Base-by-base conservation (phyloP, 2,113 vertebrate species). In the Synodontis membranacea region DNA sequence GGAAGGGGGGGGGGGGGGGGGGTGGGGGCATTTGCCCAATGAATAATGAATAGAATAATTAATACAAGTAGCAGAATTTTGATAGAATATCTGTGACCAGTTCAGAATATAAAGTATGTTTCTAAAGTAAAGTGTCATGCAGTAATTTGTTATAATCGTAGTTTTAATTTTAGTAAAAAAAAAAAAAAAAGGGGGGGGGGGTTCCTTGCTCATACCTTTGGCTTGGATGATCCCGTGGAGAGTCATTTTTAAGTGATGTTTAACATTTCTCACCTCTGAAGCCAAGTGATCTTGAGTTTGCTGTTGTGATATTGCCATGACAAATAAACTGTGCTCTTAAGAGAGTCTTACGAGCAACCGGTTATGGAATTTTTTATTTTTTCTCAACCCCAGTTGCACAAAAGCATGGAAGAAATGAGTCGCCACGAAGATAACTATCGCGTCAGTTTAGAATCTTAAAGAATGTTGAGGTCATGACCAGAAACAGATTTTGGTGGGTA, bases 381-480 rank as follows among this genome's bases (percentile, higher is more conserved):
- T n/a, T n/a, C n/a, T n/a, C n/a, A n/a, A n/a, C n/a, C 92, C 87
- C 88, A 44, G 91, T 92, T 93, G 89, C 89, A 89, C 88, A 94
- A 94, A 93, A 92, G 92, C 92, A 93, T 93, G 93, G 92, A 91
- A 91, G 87, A 92, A 93, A 92, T 94, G 93, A 94, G 91, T 93
- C 93, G 93, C 85, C 93, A 92, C 91, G 91, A 91, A 93, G 42
- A 82, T 82, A 87, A 92, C 91, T 91, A 91, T 92, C 84, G 54
- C 91, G 94, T 93, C 91, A 89, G 94, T 95, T 91, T 88, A 90
- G 39, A 86, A 89, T 86, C 87, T 89, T 86, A 85, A 92, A 92
- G 93, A 94, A 94, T 94, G 93, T 84, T 54, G 89, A 76, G 83
- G 88, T 90, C 84, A 54, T 85, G 72, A 85, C 54, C 68, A 79